phyloP scores from a whole-genome alignment of 2,797 vertebrate genomes.

The Saxicola maurus region DNA sequence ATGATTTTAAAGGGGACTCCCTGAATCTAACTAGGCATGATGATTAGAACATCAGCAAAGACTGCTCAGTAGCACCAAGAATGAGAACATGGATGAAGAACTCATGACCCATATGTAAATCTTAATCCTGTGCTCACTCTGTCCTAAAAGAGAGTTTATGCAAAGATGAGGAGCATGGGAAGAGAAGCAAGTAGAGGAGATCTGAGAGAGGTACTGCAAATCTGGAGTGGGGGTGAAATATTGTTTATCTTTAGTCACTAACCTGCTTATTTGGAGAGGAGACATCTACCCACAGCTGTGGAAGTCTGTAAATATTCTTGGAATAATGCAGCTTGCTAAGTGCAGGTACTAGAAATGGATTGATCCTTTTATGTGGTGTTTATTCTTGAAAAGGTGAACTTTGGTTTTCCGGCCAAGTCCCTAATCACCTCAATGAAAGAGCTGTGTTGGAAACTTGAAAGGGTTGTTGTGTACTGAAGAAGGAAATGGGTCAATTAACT shows the following conservation, averaged over 20 bases:
- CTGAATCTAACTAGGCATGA: not conserved
- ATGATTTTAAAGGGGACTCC: not conserved
- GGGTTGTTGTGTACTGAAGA: not conserved
- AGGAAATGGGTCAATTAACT: not conserved
- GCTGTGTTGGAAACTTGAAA: not conserved
- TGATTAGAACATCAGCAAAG: too few relatives aligned
- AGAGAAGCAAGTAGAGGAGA: not conserved
- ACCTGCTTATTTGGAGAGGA: not conserved
- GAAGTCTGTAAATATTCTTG: not conserved
- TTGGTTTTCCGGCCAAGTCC: not conserved
- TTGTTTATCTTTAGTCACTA: not conserved
- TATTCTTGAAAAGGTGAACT: not conserved
- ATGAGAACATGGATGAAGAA: not conserved
- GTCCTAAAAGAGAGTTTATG: not conserved
- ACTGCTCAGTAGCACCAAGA: accelerated
- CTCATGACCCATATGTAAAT: not conserved
- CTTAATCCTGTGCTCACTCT: not conserved
- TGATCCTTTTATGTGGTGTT: not conserved
- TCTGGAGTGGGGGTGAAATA: not conserved
- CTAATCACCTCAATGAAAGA: not conserved
- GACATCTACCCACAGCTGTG: not conserved
- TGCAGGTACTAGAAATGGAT: not conserved
- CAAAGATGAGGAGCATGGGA: not conserved
- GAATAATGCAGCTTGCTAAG: not conserved
- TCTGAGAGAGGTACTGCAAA: not conserved